Percentiles rank a stretch among this genome's conserved stretches.
Evolutionary conservation across 2,888 invertebrate species (phyloP).

Genomic region (Pristionchus arcanus): DNA sequence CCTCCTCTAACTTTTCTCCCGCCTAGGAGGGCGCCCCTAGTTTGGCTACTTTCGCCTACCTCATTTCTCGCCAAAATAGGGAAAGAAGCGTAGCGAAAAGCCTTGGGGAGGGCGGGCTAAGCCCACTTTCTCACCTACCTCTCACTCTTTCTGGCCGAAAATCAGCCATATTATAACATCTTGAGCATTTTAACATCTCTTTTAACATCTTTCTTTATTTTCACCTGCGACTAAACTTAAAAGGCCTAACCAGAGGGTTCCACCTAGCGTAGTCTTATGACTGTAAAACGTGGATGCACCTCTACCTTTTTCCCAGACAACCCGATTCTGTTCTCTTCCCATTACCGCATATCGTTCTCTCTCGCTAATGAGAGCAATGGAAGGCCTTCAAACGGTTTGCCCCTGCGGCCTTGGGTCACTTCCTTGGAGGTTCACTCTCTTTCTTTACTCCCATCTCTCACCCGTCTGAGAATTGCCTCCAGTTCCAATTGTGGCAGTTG

Average conservation of each 20-base stretch:
- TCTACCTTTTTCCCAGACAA: neutral
- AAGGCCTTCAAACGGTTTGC: constrained; percentile 36
- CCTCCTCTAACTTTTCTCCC: neutral
- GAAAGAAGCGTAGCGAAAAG: neutral
- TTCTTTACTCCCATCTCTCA: neutral
- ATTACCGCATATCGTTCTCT: neutral
- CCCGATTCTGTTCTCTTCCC: neutral
- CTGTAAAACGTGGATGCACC: too few species aligned
- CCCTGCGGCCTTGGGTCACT: constrained; percentile 10
- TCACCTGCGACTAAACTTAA: too few species aligned
- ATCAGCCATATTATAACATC: neutral
- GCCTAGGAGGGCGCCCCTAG: neutral
- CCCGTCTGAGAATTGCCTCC: neutral
- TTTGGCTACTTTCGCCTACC: neutral
- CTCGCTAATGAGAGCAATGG: constrained; percentile 7
- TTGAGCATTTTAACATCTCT: neutral
- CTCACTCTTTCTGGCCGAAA: neutral
- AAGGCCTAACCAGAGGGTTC: too few species aligned
- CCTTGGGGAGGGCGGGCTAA: neutral
- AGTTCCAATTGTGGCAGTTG: neutral
- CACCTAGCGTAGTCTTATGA: too few species aligned
- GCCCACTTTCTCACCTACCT: neutral
- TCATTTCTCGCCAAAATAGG: neutral
- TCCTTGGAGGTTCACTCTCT: neutral
- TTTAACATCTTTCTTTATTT: too few species aligned